A percentile compares a stretch with the other conserved stretches of the same genome.
Evolutionary conservation across 2,888 invertebrate genomes (phyloP).

Genomic region (Diaperis boleti): DNA sequence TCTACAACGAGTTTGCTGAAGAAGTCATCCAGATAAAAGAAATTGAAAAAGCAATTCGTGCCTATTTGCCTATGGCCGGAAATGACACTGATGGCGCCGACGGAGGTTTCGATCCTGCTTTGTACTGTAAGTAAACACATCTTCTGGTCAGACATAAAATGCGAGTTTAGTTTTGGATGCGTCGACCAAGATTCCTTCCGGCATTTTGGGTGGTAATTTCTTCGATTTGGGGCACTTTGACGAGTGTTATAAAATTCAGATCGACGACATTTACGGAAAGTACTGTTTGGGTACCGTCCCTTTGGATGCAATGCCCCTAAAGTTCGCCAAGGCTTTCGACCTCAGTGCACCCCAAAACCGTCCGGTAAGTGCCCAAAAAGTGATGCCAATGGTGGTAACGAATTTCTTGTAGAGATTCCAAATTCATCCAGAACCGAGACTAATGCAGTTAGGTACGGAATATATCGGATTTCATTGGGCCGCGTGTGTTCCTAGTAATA

Average conservation of each 20-base stretch:
- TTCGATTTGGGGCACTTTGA: slow-evolving; percentile 37
- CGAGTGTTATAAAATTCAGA: slow-evolving; percentile 30
- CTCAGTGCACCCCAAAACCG: not conserved
- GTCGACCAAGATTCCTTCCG: slow-evolving; percentile 26
- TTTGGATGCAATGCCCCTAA: not conserved
- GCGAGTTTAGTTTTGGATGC: slow-evolving; percentile 29
- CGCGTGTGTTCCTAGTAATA: slow-evolving; percentile 21
- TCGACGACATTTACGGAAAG: slow-evolving; percentile 28
- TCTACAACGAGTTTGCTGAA: no score
- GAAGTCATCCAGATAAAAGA: no score
- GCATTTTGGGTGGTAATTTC: slow-evolving; percentile 7
- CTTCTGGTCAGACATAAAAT: not conserved
- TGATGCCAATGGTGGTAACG: no score
- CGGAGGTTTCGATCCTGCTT: not conserved
- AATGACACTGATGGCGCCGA: no score
- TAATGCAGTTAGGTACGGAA: not conserved
- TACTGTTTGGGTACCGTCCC: slow-evolving; percentile 30
- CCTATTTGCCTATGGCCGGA: no score
- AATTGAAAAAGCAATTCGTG: no score
- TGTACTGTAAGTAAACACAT: not conserved
- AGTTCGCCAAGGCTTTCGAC: not conserved
- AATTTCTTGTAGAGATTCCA: not conserved
- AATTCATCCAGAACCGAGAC: slow-evolving; percentile 9
- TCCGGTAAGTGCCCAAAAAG: not conserved
- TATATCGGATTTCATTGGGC: slow-evolving; percentile 22